Conservation (phyloP, 2,888 invertebrate species). For the Netelia inedita region DNA sequence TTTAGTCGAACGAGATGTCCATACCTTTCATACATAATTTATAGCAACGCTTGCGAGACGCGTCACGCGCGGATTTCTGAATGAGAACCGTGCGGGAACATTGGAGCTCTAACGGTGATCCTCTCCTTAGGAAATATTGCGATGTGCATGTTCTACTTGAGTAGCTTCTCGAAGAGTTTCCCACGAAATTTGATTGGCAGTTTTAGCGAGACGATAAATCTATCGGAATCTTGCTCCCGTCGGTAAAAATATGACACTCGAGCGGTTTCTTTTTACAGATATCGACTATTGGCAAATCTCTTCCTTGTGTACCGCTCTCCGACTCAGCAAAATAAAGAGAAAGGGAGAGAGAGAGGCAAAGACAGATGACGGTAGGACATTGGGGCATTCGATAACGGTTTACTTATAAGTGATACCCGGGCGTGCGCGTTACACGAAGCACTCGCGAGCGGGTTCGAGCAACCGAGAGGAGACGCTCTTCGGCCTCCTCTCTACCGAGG, state of each 20-base stretch:
- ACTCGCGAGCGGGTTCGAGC: conserved; percentile 59
- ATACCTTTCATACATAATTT: not conserved
- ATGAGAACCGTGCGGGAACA: conserved; percentile 58
- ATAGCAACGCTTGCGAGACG: not conserved
- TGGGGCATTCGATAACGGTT: conserved; percentile 49
- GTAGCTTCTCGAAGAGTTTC: not conserved
- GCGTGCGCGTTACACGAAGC: conserved; percentile 22
- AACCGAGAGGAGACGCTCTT: conserved; percentile 39
- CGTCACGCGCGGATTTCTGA: not conserved
- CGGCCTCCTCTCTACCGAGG: conserved; percentile 33
- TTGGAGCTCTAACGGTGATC: conserved; percentile 67
- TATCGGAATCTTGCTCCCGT: not conserved
- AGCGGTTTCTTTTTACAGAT: not conserved
- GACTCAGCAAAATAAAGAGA: not conserved
- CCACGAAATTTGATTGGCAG: conserved; percentile 16
- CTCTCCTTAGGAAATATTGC: conserved; percentile 58
- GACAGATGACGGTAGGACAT: not conserved
- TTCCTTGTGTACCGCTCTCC: not conserved
- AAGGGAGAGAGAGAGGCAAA: not conserved
- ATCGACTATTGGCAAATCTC: conserved; percentile 27
- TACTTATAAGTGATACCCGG: conserved; percentile 11
- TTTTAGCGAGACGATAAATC: not conserved
- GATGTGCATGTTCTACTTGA: conserved; percentile 19
- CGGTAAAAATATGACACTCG: not conserved
- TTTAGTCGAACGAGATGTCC: not conserved